Evolutionary conservation across 2,888 invertebrate genomes (phyloP).

Genomic region (Papilio elwesi): DNA sequence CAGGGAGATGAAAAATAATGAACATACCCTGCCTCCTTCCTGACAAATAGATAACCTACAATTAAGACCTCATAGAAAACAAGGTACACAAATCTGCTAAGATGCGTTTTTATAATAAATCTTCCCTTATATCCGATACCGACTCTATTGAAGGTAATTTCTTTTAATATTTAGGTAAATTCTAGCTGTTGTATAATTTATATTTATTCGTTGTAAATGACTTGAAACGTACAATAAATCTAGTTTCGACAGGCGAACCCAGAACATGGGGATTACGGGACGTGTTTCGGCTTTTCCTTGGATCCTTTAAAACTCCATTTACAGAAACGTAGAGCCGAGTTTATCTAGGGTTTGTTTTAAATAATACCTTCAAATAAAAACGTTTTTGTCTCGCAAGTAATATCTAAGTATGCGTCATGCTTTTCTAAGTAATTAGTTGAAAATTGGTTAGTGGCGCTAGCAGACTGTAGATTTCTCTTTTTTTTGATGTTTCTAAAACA

Average conservation of each 20-base stretch:
- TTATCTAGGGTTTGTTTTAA: conserved; percentile 14
- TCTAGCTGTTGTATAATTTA: neutral
- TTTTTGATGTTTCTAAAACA: too few species aligned
- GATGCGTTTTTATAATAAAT: too few species aligned
- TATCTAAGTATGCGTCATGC: neutral
- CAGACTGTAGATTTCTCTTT: too few species aligned
- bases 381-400: neutral
- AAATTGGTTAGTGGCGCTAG: neutral
- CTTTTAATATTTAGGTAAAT: neutral
- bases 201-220: conserved; percentile 11
- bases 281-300: conserved; percentile 18
- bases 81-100: too few species aligned
- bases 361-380: neutral
- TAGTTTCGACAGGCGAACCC: conserved; percentile 32
- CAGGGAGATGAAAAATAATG: too few species aligned
- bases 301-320: conserved; percentile 28
- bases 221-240: conserved; percentile 26
- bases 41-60: too few species aligned
- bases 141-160: too few species aligned
- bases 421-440: neutral
- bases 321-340: conserved; percentile 17
- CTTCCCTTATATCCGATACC: too few species aligned
- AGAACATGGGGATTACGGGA: conserved; percentile 32
- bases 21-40: too few species aligned
- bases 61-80: too few species aligned